Percentiles rank a stretch among this genome's conserved stretches.
phyloP scores from a whole-genome alignment of 2,113 vertebrate species.

The Gallinago paraguaiae region DNA sequence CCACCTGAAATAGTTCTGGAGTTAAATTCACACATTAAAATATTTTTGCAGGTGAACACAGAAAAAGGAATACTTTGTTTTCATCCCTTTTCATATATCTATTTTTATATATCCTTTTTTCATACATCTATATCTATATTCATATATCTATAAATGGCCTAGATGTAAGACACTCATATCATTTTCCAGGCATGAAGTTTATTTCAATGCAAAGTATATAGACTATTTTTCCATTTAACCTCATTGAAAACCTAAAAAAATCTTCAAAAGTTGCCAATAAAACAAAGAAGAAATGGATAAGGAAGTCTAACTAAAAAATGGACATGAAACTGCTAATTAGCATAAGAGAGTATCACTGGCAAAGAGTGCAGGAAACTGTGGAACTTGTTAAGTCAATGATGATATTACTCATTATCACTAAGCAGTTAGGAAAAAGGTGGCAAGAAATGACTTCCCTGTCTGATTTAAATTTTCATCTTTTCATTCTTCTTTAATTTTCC shows the following conservation, averaged over 20 bases:
- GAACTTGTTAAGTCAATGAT: neutral
- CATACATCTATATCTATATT: neutral
- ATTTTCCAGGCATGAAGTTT: neutral
- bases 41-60: neutral
- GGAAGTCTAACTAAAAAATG: neutral
- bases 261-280: neutral
- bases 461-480: conserved; percentile 9
- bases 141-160: neutral
- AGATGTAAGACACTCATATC: neutral
- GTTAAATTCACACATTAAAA: neutral
- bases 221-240: neutral
- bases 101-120: too few species aligned
- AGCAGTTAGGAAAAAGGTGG: neutral
- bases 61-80: neutral
- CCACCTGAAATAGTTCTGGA: neutral
- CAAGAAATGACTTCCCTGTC: neutral
- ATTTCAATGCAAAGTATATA: neutral
- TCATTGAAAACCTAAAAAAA: neutral
- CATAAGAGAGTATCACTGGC: neutral
- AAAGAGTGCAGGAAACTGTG: neutral
- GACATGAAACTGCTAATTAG: neutral
- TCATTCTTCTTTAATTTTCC: conserved; percentile 18
- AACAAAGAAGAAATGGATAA: neutral
- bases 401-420: neutral
- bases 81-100: neutral